Conservation (phyloP, 2,797 vertebrate species). For the Halcyon smyrnensis region DNA sequence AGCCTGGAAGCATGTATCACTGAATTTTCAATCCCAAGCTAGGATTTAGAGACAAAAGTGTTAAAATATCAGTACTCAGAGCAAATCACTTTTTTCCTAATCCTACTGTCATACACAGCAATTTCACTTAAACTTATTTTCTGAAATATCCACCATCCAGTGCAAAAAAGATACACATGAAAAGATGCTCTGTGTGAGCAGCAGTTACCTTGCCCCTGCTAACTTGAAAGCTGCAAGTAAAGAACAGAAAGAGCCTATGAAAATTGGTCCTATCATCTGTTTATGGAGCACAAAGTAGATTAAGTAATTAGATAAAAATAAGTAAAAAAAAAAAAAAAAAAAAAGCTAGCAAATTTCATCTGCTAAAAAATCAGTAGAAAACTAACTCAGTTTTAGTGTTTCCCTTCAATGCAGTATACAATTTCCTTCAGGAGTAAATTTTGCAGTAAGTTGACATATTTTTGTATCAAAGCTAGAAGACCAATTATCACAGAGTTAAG, state of each 20-base stretch:
- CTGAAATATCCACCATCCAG: neutral
- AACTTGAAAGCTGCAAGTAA: neutral
- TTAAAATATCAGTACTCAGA: neutral
- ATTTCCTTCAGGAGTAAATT: neutral
- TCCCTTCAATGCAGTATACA: neutral
- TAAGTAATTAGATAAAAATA: neutral
- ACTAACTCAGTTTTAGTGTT: neutral
- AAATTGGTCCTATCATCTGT: neutral
- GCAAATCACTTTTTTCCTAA: neutral
- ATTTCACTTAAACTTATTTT: neutral
- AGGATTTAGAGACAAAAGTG: neutral
- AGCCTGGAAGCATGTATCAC: neutral
- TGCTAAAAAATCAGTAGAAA: neutral
- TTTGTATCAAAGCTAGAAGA: neutral
- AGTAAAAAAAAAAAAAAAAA: neutral
- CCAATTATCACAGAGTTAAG: neutral
- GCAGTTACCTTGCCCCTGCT: neutral
- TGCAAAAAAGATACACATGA: neutral
- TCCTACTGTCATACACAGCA: neutral
- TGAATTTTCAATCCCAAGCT: neutral
- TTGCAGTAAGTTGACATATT: neutral
- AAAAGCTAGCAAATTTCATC: neutral
- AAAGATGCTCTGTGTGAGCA: neutral
- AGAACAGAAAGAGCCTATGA: neutral
- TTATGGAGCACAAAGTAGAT: neutral